Evolutionary conservation across 2,888 invertebrate species (phyloP).

Genomic region (Rutpela maculata): DNA sequence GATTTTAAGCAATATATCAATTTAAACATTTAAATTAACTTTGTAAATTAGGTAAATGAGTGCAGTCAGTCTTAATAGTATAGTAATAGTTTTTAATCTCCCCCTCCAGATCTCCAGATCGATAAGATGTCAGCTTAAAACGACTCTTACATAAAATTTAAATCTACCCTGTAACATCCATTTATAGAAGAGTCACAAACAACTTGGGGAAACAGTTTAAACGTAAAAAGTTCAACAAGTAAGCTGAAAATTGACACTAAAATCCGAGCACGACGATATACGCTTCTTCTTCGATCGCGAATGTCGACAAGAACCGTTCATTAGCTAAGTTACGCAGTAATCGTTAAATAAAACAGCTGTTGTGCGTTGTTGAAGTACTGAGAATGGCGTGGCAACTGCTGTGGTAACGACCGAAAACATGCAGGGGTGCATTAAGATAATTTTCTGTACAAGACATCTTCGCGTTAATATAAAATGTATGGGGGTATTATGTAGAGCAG

Average conservation of each 20-base stretch:
- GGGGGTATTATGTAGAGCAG: conserved; percentile 14
- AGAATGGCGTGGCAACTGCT: conserved; percentile 62
- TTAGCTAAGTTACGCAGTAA: conserved; percentile 62
- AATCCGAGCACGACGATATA: conserved; percentile 36
- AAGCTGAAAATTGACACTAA: conserved; percentile 24
- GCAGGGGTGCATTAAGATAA: conserved; percentile 28
- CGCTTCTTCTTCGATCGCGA: conserved; percentile 56
- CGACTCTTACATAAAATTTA: too few relatives aligned
- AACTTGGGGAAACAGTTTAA: not conserved
- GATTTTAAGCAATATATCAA: too few relatives aligned
- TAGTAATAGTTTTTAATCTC: not conserved
- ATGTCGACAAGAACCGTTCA: conserved; percentile 59
- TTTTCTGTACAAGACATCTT: conserved; percentile 21
- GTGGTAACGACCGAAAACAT: conserved; percentile 31
- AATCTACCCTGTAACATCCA: not conserved
- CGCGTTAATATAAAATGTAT: conserved; percentile 7
- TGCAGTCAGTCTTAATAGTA: too few relatives aligned
- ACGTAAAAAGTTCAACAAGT: conserved; percentile 30
- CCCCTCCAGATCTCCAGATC: not conserved
- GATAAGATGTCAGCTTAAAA: too few relatives aligned
- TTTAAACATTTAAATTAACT: too few relatives aligned
- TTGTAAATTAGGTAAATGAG: too few relatives aligned
- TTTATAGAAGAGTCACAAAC: not conserved
- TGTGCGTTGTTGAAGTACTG: conserved; percentile 61
- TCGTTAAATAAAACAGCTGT: conserved; percentile 64